Conservation (phyloP, 2,113 vertebrate genomes). For the Phalacrocorax pelagicus region DNA sequence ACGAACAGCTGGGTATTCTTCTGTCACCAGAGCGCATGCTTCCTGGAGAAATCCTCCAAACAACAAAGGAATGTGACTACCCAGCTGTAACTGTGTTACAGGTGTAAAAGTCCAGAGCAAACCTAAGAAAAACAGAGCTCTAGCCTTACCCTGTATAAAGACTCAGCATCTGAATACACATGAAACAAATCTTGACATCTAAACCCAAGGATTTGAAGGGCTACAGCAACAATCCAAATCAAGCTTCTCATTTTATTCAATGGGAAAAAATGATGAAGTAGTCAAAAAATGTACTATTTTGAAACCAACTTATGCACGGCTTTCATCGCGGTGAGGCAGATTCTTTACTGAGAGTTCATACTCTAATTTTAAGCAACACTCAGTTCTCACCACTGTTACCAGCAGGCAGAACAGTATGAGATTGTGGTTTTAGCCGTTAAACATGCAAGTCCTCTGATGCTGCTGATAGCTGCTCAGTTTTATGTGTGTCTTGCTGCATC, state of each 20-base stretch:
- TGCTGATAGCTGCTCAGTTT: not conserved
- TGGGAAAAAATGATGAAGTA: not conserved
- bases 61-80: not conserved
- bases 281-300: not conserved
- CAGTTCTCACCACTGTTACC: not conserved
- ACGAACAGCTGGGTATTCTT: not conserved
- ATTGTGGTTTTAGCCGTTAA: not conserved
- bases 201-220: not conserved
- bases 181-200: not conserved
- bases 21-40: not conserved
- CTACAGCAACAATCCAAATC: not conserved
- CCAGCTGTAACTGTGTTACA: not conserved
- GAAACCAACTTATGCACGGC: not conserved
- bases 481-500: not conserved
- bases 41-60: not conserved
- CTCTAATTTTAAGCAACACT: not conserved
- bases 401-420: not conserved
- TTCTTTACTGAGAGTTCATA: not conserved
- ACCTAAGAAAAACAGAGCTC: not conserved
- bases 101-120: not conserved
- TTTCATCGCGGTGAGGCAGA: not conserved
- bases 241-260: not conserved
- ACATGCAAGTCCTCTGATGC: fast-evolving
- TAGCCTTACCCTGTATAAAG: not conserved
- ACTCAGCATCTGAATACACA: not conserved